Percentiles rank a stretch among this genome's conserved stretches.
These are phyloP conservation scores for Diuraphis noxia DNA, from an alignment of 1,140 invertebrate genomes.

Conservation along the genomic window DNA sequence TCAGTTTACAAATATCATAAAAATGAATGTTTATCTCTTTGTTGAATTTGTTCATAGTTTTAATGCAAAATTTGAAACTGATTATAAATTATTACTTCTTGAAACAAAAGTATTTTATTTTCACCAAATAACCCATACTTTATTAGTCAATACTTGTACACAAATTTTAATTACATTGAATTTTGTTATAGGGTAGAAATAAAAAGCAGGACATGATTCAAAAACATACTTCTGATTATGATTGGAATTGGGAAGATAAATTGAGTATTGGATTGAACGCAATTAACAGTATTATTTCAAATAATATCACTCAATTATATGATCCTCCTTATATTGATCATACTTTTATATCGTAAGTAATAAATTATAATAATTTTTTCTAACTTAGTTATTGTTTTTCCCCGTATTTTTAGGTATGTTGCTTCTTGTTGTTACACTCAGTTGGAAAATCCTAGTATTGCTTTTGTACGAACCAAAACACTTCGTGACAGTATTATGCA, in stretches of 20 bases:
- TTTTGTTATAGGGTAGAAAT: slow-evolving; percentile 56
- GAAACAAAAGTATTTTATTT: slow-evolving; percentile 54
- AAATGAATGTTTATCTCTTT: slow-evolving; percentile 57
- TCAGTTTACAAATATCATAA: slow-evolving; percentile 55
- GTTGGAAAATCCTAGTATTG: slow-evolving; percentile 57
- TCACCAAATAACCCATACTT: slow-evolving; percentile 54
- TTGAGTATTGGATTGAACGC: slow-evolving; percentile 68
- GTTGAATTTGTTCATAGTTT: slow-evolving; percentile 50
- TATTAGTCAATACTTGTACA: not conserved
- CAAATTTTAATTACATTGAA: not conserved
- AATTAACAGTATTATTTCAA: slow-evolving; percentile 69
- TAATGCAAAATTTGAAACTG: slow-evolving; percentile 51
- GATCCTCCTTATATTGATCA: slow-evolving; percentile 80
- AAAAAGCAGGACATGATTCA: slow-evolving; percentile 55
- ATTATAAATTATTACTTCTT: slow-evolving; percentile 55
- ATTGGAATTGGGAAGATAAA: slow-evolving; percentile 66
- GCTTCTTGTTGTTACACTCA: slow-evolving; percentile 62
- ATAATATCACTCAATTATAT: slow-evolving; percentile 76
- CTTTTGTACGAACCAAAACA: slow-evolving; percentile 65
- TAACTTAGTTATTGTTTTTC: not conserved
- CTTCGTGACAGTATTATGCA: slow-evolving; percentile 73
- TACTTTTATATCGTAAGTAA: slow-evolving; percentile 68
- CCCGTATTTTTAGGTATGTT: slow-evolving; percentile 78
- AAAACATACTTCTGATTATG: slow-evolving; percentile 59
- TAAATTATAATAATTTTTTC: not conserved